Percentiles rank a stretch among this genome's conserved stretches.
Conservation (phyloP, 1,140 invertebrate species). For the Ips nitidus region DNA sequence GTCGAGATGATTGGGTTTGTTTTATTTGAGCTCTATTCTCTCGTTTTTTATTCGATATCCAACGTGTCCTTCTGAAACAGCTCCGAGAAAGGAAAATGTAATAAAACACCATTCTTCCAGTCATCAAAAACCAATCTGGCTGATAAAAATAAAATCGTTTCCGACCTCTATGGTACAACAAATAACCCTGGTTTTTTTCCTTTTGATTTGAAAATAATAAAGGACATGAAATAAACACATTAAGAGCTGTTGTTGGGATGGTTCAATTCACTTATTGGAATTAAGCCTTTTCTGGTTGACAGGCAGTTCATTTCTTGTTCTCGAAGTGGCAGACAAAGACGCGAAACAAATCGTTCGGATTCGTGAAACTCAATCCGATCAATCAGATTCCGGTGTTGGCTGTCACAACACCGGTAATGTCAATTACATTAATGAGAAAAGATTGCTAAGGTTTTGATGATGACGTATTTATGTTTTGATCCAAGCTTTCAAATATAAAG, state of each 20-base stretch:
- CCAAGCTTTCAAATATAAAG: no score
- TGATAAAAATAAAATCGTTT: background rate
- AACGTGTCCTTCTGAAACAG: no score
- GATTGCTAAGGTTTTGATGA: constrained; percentile 4
- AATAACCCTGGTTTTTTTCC: constrained; percentile 6
- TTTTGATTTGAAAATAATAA: constrained; percentile 18
- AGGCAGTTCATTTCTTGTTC: constrained; percentile 23
- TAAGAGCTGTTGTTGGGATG: background rate
- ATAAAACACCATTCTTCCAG: no score
- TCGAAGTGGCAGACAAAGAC: constrained; percentile 22
- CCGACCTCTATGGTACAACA: constrained; percentile 6
- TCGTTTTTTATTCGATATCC: no score
- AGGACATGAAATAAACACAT: constrained; percentile 27
- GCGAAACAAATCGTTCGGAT: constrained; percentile 36
- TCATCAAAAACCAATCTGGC: no score
- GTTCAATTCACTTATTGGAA: constrained; percentile 12
- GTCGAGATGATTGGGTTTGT: constrained; percentile 38
- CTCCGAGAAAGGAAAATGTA: no score
- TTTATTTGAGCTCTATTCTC: constrained; percentile 1
- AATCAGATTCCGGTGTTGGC: constrained; percentile 38
- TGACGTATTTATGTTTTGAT: no score
- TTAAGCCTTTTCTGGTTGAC: constrained; percentile 16
- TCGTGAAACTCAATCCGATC: constrained; percentile 40
- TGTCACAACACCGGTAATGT: constrained; percentile 34
- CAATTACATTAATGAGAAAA: constrained; percentile 41